These are phyloP conservation scores for Wiebesia pumilae DNA, from an alignment of 1,140 invertebrate genomes.

Conservation along the genomic window DNA sequence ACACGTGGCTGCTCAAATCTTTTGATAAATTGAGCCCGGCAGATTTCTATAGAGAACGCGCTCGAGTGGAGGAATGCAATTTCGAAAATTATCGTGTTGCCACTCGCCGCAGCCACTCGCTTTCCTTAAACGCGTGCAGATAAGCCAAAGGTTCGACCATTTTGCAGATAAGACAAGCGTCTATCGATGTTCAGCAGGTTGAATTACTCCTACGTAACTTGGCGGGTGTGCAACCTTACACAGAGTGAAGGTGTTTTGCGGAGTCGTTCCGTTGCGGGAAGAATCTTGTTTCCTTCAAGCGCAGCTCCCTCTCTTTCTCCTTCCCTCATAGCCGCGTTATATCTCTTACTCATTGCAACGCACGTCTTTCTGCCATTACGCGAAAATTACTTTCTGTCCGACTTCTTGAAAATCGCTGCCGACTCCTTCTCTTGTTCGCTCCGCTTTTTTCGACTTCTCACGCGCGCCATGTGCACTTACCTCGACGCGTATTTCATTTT, in stretches of 20 bases:
- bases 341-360: conserved; percentile 11
- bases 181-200: conserved; percentile 59
- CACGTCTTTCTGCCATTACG: conserved; percentile 59
- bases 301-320: background rate
- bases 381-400: conserved; percentile 61
- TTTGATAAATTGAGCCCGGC: background rate
- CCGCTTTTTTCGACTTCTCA: background rate
- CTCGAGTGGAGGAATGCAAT: conserved; percentile 22
- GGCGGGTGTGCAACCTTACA: conserved; percentile 50
- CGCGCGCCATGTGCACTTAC: background rate
- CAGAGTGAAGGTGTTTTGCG: conserved; percentile 49
- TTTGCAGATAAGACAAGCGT: conserved; percentile 57
- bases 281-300: background rate
- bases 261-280: background rate
- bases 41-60: no score
- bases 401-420: conserved; percentile 52
- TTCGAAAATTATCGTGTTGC: conserved; percentile 40
- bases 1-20: background rate
- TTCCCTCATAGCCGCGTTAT: no score
- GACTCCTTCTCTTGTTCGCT: conserved; percentile 23
- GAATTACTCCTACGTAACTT: conserved; percentile 60
- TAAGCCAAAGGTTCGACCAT: no score
- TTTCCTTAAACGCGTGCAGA: background rate
- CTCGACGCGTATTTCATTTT: conserved; percentile 15
- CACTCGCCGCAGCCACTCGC: conserved; percentile 22